Evolutionary conservation across 1,140 invertebrate genomes (phyloP).

Genomic region (Drosophila varians): DNA sequence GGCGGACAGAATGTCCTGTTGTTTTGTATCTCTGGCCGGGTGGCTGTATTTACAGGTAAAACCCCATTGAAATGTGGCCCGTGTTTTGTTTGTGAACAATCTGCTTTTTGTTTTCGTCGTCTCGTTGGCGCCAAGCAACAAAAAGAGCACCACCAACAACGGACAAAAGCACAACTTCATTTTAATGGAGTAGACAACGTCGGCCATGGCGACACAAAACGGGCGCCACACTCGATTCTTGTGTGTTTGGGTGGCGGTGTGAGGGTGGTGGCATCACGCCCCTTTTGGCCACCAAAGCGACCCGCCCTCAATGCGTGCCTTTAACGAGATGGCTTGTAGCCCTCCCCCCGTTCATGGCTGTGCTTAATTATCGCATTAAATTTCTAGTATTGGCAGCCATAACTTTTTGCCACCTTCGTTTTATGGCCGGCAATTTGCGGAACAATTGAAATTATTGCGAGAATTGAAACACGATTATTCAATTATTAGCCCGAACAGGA

Average conservation of each 20-base stretch:
- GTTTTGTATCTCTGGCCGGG: slow-evolving; percentile 34
- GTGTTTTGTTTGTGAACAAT: slow-evolving; percentile 78
- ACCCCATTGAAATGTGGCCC: slow-evolving; percentile 73
- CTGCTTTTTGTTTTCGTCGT: slow-evolving; percentile 79
- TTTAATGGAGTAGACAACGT: slow-evolving; percentile 72
- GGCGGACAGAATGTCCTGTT: slow-evolving; percentile 22
- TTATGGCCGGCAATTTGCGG: slow-evolving; percentile 30
- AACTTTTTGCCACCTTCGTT: slow-evolving; percentile 35
- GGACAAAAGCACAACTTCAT: slow-evolving; percentile 48
- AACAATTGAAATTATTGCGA: slow-evolving; percentile 20
- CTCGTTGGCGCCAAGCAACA: slow-evolving; percentile 66
- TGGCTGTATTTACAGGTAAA: slow-evolving; percentile 73
- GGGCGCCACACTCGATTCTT: slow-evolving; percentile 44
- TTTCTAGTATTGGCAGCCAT: slow-evolving; percentile 39
- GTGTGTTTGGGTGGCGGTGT: neutral
- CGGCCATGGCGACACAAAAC: slow-evolving; percentile 61
- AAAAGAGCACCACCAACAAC: slow-evolving; percentile 12
- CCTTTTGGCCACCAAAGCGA: slow-evolving; percentile 16
- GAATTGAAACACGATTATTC: slow-evolving; percentile 10
- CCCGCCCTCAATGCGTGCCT: neutral
- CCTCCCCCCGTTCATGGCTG: neutral
- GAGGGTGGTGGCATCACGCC: slow-evolving; percentile 10
- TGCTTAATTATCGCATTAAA: slow-evolving; percentile 57
- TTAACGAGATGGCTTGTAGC: slow-evolving; percentile 2
- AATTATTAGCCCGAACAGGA: neutral